These are phyloP conservation scores for Apocheima hispidaria DNA, from an alignment of 2,888 invertebrate species.

Conservation along the genomic window DNA sequence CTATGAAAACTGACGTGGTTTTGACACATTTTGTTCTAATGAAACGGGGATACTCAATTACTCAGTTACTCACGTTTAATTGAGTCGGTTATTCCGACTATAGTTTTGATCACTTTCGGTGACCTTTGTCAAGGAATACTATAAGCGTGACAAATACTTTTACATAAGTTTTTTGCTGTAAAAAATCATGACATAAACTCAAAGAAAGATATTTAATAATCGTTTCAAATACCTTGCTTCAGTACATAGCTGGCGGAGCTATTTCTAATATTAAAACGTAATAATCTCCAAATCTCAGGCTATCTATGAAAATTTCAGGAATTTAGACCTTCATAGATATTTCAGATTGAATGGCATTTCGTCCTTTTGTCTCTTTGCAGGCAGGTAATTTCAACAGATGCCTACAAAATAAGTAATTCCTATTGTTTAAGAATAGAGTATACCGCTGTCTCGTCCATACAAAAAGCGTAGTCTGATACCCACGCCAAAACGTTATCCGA, in stretches of 20 bases:
- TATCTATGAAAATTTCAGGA: conserved; percentile 14
- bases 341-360: conserved; percentile 30
- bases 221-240: neutral
- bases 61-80: no score
- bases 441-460: no score
- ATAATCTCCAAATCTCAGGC: conserved; percentile 7
- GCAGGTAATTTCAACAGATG: conserved; percentile 4
- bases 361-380: conserved; percentile 15
- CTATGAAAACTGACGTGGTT: no score
- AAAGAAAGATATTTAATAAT: neutral
- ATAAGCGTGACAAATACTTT: no score
- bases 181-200: neutral
- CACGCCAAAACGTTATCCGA: no score
- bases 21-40: no score
- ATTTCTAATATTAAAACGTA: conserved; percentile 16
- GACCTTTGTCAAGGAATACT: no score
- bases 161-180: neutral
- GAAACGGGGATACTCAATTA: no score
- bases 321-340: conserved; percentile 20
- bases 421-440: neutral
- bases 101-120: no score
- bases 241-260: neutral
- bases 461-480: no score
- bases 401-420: neutral
- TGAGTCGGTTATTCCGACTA: no score